These are phyloP conservation scores for Drosophila kohkoa DNA, from an alignment of 1,140 invertebrate genomes.

Conservation along the genomic window DNA sequence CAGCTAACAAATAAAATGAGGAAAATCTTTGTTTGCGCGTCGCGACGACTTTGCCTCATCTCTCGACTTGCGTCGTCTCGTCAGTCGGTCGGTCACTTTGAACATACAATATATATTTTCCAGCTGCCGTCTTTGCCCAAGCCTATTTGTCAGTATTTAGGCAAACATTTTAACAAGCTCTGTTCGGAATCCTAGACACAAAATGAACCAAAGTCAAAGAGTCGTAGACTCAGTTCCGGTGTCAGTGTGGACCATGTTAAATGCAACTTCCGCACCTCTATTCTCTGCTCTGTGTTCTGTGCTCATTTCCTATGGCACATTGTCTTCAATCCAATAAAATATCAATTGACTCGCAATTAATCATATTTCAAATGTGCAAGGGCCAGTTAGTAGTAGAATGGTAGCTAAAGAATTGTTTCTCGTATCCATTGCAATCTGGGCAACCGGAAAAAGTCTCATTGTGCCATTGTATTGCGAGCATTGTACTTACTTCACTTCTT, in stretches of 20 bases:
- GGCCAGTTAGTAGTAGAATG: slow-evolving; percentile 19
- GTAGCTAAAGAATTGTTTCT: not conserved
- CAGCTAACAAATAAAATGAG: slow-evolving; percentile 36
- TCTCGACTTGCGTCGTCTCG: not conserved
- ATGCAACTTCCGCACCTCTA: slow-evolving; percentile 68
- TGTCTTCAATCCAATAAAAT: slow-evolving; percentile 76
- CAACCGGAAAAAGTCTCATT: slow-evolving; percentile 74
- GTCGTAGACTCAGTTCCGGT: slow-evolving; percentile 49
- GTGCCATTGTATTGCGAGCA: slow-evolving; percentile 50
- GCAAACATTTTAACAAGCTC: slow-evolving; percentile 69
- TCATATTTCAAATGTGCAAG: slow-evolving; percentile 79
- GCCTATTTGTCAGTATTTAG: slow-evolving; percentile 77
- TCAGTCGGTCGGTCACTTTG: slow-evolving; percentile 34
- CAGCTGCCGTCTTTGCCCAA: slow-evolving; percentile 59
- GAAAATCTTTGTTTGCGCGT: slow-evolving; percentile 58
- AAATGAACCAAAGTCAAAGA: not conserved
- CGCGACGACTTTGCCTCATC: slow-evolving; percentile 64
- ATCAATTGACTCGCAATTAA: slow-evolving; percentile 84
- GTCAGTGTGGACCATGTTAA: slow-evolving; percentile 46
- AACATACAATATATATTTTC: slow-evolving; percentile 25
- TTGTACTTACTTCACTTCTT: slow-evolving; percentile 49
- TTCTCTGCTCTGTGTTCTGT: not conserved
- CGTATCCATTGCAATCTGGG: slow-evolving; percentile 10
- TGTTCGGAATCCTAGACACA: slow-evolving; percentile 31
- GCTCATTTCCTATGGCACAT: slow-evolving; percentile 38